Conservation (phyloP, 2,113 vertebrate genomes). For the Siniperca knerii region DNA sequence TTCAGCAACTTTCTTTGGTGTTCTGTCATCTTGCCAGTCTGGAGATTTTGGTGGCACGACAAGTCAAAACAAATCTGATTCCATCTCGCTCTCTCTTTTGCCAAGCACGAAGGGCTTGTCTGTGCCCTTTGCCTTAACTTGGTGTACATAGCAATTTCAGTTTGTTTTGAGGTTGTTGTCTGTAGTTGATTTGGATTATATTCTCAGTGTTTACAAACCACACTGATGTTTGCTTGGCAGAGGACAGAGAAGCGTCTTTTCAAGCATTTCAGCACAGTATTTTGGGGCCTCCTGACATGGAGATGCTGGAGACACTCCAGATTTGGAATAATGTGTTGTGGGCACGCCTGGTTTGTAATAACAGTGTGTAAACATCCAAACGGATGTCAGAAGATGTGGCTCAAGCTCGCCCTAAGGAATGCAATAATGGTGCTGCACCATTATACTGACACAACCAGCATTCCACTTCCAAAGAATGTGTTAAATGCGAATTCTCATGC, state of each 20-base stretch:
- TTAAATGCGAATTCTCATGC: not conserved
- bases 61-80: conserved; percentile 11
- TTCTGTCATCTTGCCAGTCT: not conserved
- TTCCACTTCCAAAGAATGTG: not conserved
- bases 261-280: not conserved
- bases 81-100: not conserved
- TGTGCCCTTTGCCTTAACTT: not conserved
- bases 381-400: not conserved
- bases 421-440: not conserved
- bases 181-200: not conserved
- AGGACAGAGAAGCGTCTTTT: not conserved
- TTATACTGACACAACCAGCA: not conserved
- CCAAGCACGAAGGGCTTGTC: not conserved
- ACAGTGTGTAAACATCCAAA: not conserved
- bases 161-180: not conserved
- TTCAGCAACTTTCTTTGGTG: not conserved
- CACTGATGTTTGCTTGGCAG: no score
- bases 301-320: not conserved
- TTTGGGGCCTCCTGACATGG: not conserved
- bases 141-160: not conserved
- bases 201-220: not conserved
- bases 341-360: not conserved
- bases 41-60: not conserved
- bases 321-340: not conserved
- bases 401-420: not conserved